Evolutionary conservation across 2,888 invertebrate species (phyloP).

Genomic region (Timandra comae): DNA sequence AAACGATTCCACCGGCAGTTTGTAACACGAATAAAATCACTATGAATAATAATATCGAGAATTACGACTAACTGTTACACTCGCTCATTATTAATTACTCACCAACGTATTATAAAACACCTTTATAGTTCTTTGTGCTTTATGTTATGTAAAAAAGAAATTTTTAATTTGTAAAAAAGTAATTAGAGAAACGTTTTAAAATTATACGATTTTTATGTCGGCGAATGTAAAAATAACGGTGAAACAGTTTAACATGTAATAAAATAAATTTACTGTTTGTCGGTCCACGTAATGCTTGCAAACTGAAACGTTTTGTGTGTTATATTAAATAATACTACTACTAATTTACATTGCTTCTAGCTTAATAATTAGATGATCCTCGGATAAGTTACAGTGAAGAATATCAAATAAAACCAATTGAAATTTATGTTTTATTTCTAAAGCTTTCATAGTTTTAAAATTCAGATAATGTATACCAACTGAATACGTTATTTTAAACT

Average conservation of each 20-base stretch:
- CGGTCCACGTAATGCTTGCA: constrained; percentile 1
- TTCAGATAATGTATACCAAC: no score
- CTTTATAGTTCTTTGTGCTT: constrained; percentile 12
- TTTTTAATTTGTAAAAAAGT: constrained; percentile 17
- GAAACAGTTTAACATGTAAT: constrained; percentile 21
- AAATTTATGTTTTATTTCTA: no score
- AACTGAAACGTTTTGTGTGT: no score
- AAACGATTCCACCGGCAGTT: constrained; percentile 42
- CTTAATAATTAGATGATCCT: no score
- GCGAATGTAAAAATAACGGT: constrained; percentile 17
- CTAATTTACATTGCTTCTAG: no score
- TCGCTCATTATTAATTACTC: constrained; percentile 33
- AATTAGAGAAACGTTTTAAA: constrained; percentile 20
- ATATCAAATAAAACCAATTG: no score
- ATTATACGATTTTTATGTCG: constrained; percentile 17
- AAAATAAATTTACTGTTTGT: constrained; percentile 18
- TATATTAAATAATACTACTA: no score
- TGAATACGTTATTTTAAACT: no score
- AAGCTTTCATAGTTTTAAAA: no score
- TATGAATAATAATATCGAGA: constrained; percentile 39
- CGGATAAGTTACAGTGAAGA: no score
- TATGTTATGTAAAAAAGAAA: constrained; percentile 20
- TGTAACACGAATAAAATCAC: constrained; percentile 37
- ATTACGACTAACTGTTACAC: constrained; percentile 29
- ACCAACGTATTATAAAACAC: constrained; percentile 11